Base-by-base conservation (phyloP, 2,888 invertebrate genomes). In the Hydropsyche betteni region DNA sequence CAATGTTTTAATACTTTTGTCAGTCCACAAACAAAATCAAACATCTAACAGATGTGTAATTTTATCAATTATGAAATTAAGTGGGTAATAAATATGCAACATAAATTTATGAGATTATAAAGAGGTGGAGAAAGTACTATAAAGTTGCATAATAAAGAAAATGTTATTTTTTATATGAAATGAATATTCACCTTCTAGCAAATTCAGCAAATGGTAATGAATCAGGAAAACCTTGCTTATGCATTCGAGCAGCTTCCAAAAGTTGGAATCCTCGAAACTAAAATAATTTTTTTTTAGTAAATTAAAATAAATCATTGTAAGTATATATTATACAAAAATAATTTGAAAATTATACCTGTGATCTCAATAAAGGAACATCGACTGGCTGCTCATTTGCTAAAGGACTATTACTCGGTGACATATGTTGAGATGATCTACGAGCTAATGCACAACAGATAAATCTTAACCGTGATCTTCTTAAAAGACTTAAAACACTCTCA, bases 141-240 rank as follows among this genome's bases (percentile, higher is more conserved):
- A 24, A n/a, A n/a, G 24, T 24, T 24, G 2, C 2, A 24, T 24
- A 24, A 24, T 24, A 24, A 44, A 44, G 10, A 44, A 10, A 44
- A 44, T 44, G 4, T 44, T 44, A 0, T 44, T 10, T 8, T 8
- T 44, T 44, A 2, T 6, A 8, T 12, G 12, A 55, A 16, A 64
- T 34, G 34, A 12, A 2, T 3, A 44, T 14, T 68, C 81, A 88
- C 83, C 96, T 91, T 81, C 97, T 90, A 75, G 94, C 90, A 83
- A 98, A 98, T 84, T 98, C 98, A 12, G 92, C 90, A 76, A 97
- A 90, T 76, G 93, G 94, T 89, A 98, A 91, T 82, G 93, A 93
- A 83, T 96, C 96, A 0, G 98, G 98, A 85, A 94, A 98, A 34
- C 98, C 98, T 84, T 96, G 94, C 82, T 97, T 95, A 88, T 96